A percentile compares a stretch with the other conserved stretches of the same genome.
Conservation (phyloP, 2,113 vertebrate genomes). For the Trogon surrucura region DNA sequence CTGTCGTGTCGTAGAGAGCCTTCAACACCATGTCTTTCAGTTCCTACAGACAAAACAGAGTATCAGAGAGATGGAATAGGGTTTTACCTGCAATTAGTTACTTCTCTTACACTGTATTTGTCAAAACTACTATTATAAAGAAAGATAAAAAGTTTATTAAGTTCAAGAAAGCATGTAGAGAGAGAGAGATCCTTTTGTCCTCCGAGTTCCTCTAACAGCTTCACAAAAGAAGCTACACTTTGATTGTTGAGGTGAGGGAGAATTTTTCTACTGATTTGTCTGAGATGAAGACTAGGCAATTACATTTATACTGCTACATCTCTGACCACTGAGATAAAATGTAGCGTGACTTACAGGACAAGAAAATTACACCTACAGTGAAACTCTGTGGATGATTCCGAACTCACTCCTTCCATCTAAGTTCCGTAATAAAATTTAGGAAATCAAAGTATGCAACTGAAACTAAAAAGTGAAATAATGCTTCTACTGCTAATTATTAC, state of each 20-base stretch:
- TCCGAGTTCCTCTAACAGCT: neutral
- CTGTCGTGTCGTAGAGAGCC: constrained; percentile 19
- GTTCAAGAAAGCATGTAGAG: neutral
- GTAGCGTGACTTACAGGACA: neutral
- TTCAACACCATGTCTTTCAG: constrained; percentile 44
- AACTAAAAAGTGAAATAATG: neutral
- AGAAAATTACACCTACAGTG: neutral
- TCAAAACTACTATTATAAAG: neutral
- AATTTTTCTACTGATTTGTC: neutral
- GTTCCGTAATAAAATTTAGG: neutral
- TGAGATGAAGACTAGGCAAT: neutral
- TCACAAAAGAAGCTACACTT: neutral
- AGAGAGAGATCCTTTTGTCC: neutral
- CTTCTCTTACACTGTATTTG: neutral
- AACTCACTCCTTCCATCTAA: neutral
- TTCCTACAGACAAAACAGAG: constrained; percentile 6
- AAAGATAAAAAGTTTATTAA: neutral
- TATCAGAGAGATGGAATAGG: neutral
- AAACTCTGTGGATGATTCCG: neutral
- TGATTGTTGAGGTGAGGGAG: neutral
- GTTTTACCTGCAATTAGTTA: neutral
- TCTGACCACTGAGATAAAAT: neutral
- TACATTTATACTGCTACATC: neutral
- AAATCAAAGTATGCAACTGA: neutral
- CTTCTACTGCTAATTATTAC: neutral